Evolutionary conservation across 2,113 vertebrate species (phyloP).

Genomic region (Phainopepla nitens): DNA sequence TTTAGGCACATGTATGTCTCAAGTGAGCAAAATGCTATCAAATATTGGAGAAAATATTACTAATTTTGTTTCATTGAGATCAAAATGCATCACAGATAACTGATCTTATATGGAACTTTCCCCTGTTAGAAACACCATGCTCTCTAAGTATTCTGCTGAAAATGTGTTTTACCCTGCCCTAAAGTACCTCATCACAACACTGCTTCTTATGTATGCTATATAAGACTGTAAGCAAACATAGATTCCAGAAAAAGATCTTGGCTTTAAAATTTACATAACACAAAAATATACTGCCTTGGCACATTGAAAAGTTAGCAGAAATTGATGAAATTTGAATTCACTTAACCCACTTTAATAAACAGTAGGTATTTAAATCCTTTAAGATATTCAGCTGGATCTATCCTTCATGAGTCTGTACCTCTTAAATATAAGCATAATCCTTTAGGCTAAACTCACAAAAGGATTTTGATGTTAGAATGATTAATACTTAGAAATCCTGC

Average conservation of each 20-base stretch:
- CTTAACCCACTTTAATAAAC: constrained; percentile 3
- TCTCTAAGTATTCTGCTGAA: not conserved
- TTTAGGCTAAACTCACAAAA: not conserved
- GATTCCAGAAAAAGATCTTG: constrained; percentile 25
- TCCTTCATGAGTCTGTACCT: not conserved
- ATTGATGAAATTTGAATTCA: not conserved
- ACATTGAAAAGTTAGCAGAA: not conserved
- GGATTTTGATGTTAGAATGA: constrained; percentile 5
- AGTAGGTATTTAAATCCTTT: constrained; percentile 15
- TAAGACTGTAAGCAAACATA: constrained; percentile 7
- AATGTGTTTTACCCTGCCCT: not conserved
- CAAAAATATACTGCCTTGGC: constrained; percentile 13
- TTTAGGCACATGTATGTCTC: rapidly evolving
- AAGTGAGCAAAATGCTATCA: not conserved
- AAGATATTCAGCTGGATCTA: not conserved
- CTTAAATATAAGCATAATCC: not conserved
- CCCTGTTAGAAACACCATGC: not conserved
- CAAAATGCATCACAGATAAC: not conserved
- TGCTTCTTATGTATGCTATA: not conserved
- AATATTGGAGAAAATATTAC: not conserved
- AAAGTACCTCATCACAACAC: not conserved
- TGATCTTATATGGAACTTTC: not conserved
- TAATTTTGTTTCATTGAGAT: not conserved
- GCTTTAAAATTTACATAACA: constrained; percentile 1
- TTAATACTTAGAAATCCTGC: not conserved